phyloP scores from a whole-genome alignment of 2,888 invertebrate species.

The Baccha elongata region DNA sequence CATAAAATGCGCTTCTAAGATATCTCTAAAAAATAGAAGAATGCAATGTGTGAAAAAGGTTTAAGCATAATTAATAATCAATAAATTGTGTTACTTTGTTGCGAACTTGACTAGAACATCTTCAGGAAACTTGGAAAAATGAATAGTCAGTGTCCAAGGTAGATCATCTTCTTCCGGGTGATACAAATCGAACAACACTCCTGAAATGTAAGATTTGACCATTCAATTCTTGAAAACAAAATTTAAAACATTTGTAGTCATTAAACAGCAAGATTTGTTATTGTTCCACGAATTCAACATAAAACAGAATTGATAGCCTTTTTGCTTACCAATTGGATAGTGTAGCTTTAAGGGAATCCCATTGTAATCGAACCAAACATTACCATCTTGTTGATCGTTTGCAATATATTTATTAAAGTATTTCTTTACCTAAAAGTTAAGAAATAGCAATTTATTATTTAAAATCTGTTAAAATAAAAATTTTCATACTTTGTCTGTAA shows the following conservation, averaged over 20 bases:
- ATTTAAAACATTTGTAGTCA: too few species aligned
- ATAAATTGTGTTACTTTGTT: conserved; percentile 85
- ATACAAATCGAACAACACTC: conserved; percentile 95
- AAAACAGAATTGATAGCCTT: too few species aligned
- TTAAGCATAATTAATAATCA: too few species aligned
- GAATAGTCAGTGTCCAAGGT: conserved; percentile 97
- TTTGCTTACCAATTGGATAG: conserved; percentile 86
- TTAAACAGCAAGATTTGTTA: too few species aligned
- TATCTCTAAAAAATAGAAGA: conserved; percentile 86
- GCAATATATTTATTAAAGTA: conserved; percentile 93
- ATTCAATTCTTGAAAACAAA: background rate
- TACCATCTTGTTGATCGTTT: conserved; percentile 90
- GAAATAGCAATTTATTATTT: background rate
- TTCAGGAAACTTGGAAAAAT: conserved; percentile 97
- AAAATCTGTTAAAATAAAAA: background rate
- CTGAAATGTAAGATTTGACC: conserved; percentile 81
- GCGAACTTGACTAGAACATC: conserved; percentile 92
- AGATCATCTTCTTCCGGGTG: conserved; percentile 87
- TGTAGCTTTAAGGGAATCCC: conserved; percentile 96
- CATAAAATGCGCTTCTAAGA: conserved; percentile 96
- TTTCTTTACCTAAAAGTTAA: conserved; percentile 87
- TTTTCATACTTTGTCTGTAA: conserved; percentile 93
- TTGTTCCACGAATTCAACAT: too few species aligned
- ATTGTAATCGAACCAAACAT: conserved; percentile 97
- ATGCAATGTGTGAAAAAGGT: background rate